Evolutionary conservation across 2,797 vertebrate genomes (phyloP), one percentile per base, ranked within the genome.

Genomic region (Eospalax fontanierii): DNA sequence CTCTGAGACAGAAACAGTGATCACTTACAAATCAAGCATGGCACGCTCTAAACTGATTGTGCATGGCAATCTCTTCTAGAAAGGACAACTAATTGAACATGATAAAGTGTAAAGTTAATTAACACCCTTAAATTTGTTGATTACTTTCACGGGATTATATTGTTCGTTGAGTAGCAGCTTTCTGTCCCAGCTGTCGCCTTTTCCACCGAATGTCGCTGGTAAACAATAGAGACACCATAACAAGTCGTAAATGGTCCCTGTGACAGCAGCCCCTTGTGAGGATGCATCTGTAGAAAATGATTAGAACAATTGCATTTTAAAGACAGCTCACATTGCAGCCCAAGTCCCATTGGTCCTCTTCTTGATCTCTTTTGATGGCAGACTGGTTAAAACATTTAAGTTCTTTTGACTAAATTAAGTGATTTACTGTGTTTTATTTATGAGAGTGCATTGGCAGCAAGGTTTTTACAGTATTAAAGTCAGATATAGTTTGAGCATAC

Each of bases 41-140:
- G 99, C 99, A 99, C 97, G 99, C 99, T 99, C 98, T 99, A 99
- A 99, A 99, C 98, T 99, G 98, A 99, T 99, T 99, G 99, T 99
- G 98, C 99, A 99, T 95, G 98, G 98, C 98, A 99, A 98, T 98
- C 98, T 98, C 98, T 98, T 98, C 96, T 96, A 99, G 98, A 99
- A 99, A 99, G 99, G 98, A 99, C 98, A 98, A 99, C 99, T 99
- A 99, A 99, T 99, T 99, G 99, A 99, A 99, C 99, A 99, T 99
- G 99, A 99, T 99, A 99, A 99, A 99, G 99, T 99, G 99, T 99
- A 99, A 99, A 99, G 99, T 99, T 99, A 99, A 99, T 99, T 99
- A 99, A 99, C 99, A 98, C 98, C 99, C 99, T 99, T 99, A 99
- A 99, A 99, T 99, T 99, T 99, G 99, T 99, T 99, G 99, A 98